A percentile compares a stretch with the other conserved stretches of the same genome.
Conservation (phyloP, 2,113 vertebrate species). For the Taxidea taxus region DNA sequence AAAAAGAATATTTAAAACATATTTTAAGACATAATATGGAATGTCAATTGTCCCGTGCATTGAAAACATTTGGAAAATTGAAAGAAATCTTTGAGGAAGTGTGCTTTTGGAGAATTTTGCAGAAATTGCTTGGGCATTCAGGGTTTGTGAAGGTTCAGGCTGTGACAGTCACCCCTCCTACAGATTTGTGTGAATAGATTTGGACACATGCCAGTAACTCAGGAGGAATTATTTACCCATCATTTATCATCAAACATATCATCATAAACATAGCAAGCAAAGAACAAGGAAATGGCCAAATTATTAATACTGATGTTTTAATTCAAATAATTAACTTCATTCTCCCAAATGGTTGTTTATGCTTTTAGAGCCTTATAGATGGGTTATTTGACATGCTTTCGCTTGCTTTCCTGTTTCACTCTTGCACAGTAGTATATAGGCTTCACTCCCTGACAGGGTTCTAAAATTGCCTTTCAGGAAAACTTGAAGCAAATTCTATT, state of each 20-base stretch:
- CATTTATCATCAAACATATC: not conserved
- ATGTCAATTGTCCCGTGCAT: not conserved
- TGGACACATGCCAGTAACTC: not conserved
- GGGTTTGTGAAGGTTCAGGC: not conserved
- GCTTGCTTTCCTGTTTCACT: not conserved
- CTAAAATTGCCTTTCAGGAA: not conserved
- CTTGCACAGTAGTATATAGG: not conserved
- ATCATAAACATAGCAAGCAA: not conserved
- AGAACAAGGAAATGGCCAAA: not conserved
- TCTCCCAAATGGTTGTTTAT: not conserved
- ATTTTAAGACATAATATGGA: not conserved
- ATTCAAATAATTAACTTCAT: constrained; percentile 24
- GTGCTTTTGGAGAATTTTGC: not conserved
- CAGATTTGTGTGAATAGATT: not conserved
- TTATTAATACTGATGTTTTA: constrained; percentile 5
- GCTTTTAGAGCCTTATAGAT: not conserved
- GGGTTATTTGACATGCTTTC: not conserved
- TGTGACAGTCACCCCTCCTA: fast-evolving
- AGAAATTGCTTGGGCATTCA: not conserved
- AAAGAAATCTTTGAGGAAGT: not conserved
- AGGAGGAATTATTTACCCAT: not conserved
- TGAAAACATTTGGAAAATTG: not conserved
- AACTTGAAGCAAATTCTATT: not conserved
- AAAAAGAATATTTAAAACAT: not conserved
- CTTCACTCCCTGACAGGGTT: not conserved